Base-by-base conservation (phyloP, 2,888 invertebrate genomes). In the Caprella mutica region DNA sequence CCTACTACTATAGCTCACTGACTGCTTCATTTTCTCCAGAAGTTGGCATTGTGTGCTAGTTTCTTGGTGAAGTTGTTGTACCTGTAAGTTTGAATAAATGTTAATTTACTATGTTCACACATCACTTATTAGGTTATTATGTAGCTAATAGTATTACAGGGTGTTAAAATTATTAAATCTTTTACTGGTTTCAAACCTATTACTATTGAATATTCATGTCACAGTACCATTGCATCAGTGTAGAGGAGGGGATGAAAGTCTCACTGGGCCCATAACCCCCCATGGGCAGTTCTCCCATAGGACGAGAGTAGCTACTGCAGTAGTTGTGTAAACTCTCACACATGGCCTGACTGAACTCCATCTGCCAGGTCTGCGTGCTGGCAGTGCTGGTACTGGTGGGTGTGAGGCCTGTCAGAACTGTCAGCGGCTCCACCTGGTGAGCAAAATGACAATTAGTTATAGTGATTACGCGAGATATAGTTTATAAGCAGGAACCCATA, bases 321-420 rank as follows among this genome's bases (percentile, higher is more conserved):
- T 84, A 96, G 72, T 98, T 96, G 68, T 91, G 83, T 69, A 98
- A 84, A 71, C 84, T 89, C 67, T 91, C 86, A 58, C 96, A 74
- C 90, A 96, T 94, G 73, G 92, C 93, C 68, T 89, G 86, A 1
- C 77, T 74, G 67, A 79, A 81, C 66, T 79, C 78, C 17, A 74
- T 70, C 61, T 77, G 75, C 23, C 66, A 64, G 1, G 76, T 69
- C 0, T 72, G 69, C 69, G 66, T 71, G 27, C 73, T 69, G 38
- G 73, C 71, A 39, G 71, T 71, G 6, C 72, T 67, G n/a, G 70
- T 64, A 38, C 69, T 66, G 3, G 69, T 69, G 2, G 77, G 75
- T 0, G 75, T 75, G 65, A 74, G 73, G 70, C 73, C 77, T 52
- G 77, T 72, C 52, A 81, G 76, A 26, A 73, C 70, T 2, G 70